phyloP scores from a whole-genome alignment of 2,888 invertebrate genomes.

The Beris morrisii region DNA sequence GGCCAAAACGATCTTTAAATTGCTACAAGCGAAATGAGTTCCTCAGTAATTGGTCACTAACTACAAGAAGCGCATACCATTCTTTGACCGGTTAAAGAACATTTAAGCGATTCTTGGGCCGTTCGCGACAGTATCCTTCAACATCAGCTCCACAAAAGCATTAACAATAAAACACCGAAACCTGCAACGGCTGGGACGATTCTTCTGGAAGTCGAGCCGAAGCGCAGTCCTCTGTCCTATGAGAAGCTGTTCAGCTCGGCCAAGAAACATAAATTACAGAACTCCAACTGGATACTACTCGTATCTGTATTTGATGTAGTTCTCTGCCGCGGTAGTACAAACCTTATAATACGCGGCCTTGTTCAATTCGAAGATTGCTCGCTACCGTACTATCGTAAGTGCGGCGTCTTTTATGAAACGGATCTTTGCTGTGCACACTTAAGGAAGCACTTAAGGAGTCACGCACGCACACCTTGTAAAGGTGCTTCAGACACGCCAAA shows the following conservation, averaged over 20 bases:
- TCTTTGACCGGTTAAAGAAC: conserved; percentile 14
- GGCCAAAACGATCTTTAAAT: conserved; percentile 27
- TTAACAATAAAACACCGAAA: conserved; percentile 32
- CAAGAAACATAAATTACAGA: conserved; percentile 29
- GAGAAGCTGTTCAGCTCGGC: conserved; percentile 26
- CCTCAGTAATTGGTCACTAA: conserved; percentile 27
- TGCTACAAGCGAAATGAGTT: conserved; percentile 29
- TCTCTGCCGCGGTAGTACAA: no score
- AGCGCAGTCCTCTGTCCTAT: conserved; percentile 21
- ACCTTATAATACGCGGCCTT: no score
- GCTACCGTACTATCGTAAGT: conserved; percentile 23
- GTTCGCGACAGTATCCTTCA: neutral
- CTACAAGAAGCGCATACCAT: conserved; percentile 18
- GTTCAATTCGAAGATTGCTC: conserved; percentile 13
- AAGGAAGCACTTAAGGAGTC: conserved; percentile 30
- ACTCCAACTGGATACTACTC: no score
- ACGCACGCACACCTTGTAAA: conserved; percentile 29
- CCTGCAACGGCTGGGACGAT: conserved; percentile 17
- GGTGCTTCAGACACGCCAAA: conserved; percentile 21
- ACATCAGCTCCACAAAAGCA: conserved; percentile 3
- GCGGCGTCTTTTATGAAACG: conserved; percentile 40
- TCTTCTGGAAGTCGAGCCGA: conserved; percentile 12
- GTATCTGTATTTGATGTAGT: no score
- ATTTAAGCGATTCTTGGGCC: conserved; percentile 15
- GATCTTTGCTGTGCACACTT: conserved; percentile 35